Conservation (phyloP, 2,113 vertebrate species). For the Gobiocypris rarus region DNA sequence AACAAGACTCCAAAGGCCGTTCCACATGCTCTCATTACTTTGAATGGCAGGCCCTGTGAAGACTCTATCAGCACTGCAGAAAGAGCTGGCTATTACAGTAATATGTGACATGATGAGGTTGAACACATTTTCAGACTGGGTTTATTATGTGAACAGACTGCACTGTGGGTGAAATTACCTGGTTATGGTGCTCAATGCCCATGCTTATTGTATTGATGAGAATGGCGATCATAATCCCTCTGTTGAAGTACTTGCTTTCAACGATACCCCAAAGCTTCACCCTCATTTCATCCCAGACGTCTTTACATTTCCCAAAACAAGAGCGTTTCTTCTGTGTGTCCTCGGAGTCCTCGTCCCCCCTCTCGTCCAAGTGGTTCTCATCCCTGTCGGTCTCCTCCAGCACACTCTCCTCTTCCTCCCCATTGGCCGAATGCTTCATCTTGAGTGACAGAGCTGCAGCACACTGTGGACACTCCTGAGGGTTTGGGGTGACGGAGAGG, state of each 20-base stretch:
- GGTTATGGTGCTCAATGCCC: constrained; percentile 97
- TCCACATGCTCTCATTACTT: constrained; percentile 35
- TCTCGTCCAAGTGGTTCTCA: constrained; percentile 71
- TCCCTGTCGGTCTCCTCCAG: constrained; percentile 72
- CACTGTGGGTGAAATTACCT: constrained; percentile 75
- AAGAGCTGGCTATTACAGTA: constrained; percentile 45
- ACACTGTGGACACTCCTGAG: constrained; percentile 84
- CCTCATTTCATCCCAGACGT: constrained; percentile 76
- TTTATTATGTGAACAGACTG: constrained; percentile 25
- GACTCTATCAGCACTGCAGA: constrained; percentile 29
- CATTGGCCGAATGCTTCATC: constrained; percentile 34
- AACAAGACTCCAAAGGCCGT: constrained; percentile 26
- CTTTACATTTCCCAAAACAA: constrained; percentile 61
- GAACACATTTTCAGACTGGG: constrained; percentile 13
- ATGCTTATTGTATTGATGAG: constrained; percentile 98
- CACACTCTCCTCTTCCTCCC: constrained; percentile 62
- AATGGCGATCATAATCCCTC: constrained; percentile 98
- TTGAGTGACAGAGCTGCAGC: constrained; percentile 61
- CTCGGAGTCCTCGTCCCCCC: constrained; percentile 47
- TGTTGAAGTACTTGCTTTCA: constrained; percentile 98
- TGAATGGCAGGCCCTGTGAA: constrained; percentile 45
- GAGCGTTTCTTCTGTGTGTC: constrained; percentile 50
- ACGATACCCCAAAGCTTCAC: constrained; percentile 93
- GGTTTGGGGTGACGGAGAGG: constrained; percentile 79
- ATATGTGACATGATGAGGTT: constrained; percentile 44